Evolutionary conservation across 2,888 invertebrate species (phyloP).

Genomic region (Zootermopsis nevadensis): DNA sequence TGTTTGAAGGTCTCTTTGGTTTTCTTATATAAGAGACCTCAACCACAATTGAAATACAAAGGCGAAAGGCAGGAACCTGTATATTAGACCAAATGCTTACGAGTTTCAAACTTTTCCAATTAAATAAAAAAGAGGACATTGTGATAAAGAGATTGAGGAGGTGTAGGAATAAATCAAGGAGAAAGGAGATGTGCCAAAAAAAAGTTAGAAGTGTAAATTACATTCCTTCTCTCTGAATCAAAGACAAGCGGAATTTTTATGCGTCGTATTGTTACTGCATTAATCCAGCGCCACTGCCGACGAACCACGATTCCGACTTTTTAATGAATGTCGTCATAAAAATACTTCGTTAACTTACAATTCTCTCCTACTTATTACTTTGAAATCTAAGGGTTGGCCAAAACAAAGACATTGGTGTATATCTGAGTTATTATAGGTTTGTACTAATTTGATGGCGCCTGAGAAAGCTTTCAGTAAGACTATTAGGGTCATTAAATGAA

Average conservation of each 20-base stretch:
- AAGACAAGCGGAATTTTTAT: constrained; percentile 10
- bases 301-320: neutral
- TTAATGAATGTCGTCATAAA: constrained; percentile 10
- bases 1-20: no score
- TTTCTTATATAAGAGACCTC: no score
- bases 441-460: neutral
- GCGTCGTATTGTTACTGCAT: neutral
- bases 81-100: neutral
- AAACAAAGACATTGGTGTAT: neutral
- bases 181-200: neutral
- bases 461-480: neutral
- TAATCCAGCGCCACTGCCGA: neutral
- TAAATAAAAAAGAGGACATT: neutral
- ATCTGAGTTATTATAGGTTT: no score
- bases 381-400: neutral
- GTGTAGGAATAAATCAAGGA: neutral
- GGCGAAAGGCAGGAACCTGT: neutral
- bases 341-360: neutral
- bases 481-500: neutral
- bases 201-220: constrained; percentile 1
- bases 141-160: neutral
- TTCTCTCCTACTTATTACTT: neutral
- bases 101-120: neutral
- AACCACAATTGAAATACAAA: neutral
- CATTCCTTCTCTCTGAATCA: neutral